A percentile compares a stretch with the other conserved stretches of the same genome.
These are phyloP conservation scores for Bombus consobrinus DNA, from an alignment of 1,140 invertebrate species.

Conservation along the genomic window DNA sequence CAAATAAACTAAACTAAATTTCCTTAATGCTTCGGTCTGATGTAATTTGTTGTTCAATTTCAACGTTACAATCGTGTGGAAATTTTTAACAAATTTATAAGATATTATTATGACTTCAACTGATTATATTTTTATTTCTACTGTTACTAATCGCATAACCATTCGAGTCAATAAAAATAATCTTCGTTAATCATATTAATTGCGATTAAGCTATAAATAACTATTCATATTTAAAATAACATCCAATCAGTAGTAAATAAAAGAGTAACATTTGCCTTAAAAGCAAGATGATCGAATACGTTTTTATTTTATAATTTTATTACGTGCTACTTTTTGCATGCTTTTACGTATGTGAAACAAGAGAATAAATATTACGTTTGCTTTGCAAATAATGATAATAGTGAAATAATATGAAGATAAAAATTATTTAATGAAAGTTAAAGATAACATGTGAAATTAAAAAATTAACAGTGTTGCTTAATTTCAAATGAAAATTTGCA, in stretches of 20 bases:
- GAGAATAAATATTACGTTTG: background rate
- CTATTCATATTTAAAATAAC: background rate
- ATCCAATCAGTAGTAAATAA: background rate
- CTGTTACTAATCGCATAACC: too few relatives aligned
- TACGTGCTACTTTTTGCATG: background rate
- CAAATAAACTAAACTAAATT: background rate
- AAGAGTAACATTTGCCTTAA: background rate
- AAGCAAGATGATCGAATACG: background rate
- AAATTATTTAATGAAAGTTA: background rate
- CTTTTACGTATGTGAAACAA: background rate
- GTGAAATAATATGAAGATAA: background rate
- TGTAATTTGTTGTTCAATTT: too few relatives aligned
- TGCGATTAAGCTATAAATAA: background rate
- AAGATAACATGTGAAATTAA: background rate
- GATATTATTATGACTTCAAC: too few relatives aligned
- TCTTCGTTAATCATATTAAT: background rate
- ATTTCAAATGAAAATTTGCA: background rate
- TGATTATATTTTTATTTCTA: too few relatives aligned
- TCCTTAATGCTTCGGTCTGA: background rate
- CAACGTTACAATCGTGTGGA: too few relatives aligned
- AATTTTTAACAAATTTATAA: too few relatives aligned
- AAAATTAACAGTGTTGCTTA: background rate
- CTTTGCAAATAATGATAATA: background rate
- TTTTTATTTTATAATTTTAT: background rate
- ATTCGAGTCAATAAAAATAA: background rate